Evolutionary conservation across 2,113 vertebrate genomes (phyloP), one percentile per base, ranked within the genome.

Genomic region (Pedionomus torquatus): DNA sequence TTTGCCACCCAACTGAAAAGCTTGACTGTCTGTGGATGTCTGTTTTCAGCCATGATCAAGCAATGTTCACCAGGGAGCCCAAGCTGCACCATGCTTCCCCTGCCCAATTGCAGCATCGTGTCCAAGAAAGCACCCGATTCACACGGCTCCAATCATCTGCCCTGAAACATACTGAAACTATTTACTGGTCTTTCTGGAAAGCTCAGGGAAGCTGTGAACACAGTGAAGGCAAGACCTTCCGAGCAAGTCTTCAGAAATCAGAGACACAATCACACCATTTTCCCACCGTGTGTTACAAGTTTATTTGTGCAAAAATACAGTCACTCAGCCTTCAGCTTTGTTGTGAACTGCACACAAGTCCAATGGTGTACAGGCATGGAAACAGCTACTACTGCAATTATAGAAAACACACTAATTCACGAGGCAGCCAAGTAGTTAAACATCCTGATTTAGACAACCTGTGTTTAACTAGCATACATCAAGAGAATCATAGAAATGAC

Each of bases 251-350:
- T 84, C 6, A 70, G 39, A 83, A 80, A 82, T 46, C 66, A 78
- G 6, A 76, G 11, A 65, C 44, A 71, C 5, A 18, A 19, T 11
- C 39, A 77, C 17, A 64, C 0, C 0, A 13, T 75, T 66, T 63
- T 30, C 31, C 46, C 46, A 30, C 23, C 24, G 14, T 66, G 52
- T 41, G 11, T 46, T 91, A 61, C 28, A 84, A 78, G 48, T 91
- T 93, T 87, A 89, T 87, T 77, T 91, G 90, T 87, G 75, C 85
- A 94, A 94, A 95, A 95, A 87, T 74, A 90, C 19, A 84, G 65
- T 44, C 70, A 76, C 43, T 44, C 72, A 64, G 57, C 87, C 49
- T 76, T 65, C 17, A 37, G 37, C 49, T 70, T 74, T 75, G 64
- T 28, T 82, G 44, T 41, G 60, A 94, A 46, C 4, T 46, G 11